Evolutionary conservation across 1,140 invertebrate species (phyloP).

Genomic region (Drosophila melanogaster): Release_6_plus_ISO1_MT NT_033779.5:7646501-7647000

Average conservation of each 20-base stretch:
- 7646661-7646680: not conserved
- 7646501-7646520: not conserved
- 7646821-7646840: conserved; percentile 29
- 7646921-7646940: conserved; percentile 74
- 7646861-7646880: conserved; percentile 10
- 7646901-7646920: conserved; percentile 15
- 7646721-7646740: conserved; percentile 18
- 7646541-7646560: no score
- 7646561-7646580: no score
- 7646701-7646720: conserved; percentile 12
- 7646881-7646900: conserved; percentile 17
- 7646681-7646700: conserved; percentile 1
- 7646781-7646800: conserved; percentile 9
- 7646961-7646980: conserved; percentile 13
- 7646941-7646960: conserved; percentile 57
- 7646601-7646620: conserved; percentile 6
- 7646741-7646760: conserved; percentile 10
- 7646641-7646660: conserved; percentile 31
- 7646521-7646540: no score
- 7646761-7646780: conserved; percentile 9
- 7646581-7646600: not conserved
- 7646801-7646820: conserved; percentile 18
- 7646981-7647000: conserved; percentile 38
- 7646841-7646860: not conserved
- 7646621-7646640: conserved; percentile 20